phyloP scores from a whole-genome alignment of 2,797 vertebrate species.

The Rhynchotus rufescens region DNA sequence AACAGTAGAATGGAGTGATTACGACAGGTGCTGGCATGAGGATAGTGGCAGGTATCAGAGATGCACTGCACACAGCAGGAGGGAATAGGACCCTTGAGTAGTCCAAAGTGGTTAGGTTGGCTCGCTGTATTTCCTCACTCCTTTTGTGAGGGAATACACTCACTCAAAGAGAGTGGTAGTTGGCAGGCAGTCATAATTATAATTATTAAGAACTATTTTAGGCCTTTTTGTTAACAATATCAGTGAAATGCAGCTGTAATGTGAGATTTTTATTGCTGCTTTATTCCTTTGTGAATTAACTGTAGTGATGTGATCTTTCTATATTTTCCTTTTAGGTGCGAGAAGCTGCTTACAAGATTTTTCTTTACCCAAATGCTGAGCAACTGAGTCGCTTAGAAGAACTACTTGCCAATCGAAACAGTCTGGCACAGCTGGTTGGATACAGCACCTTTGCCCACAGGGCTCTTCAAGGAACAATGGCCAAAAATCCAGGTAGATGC shows the following conservation, averaged over 20 bases:
- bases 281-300: not conserved
- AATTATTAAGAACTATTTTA: not conserved
- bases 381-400: slow-evolving; percentile 89
- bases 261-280: not conserved
- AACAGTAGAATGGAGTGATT: not conserved
- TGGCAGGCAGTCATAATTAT: not conserved
- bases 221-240: not conserved
- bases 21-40: not conserved
- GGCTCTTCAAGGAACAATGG: slow-evolving; percentile 95
- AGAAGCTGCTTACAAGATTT: slow-evolving; percentile 96
- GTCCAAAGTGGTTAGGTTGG: not conserved
- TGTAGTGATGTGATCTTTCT: not conserved
- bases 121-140: not conserved
- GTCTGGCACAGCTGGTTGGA: slow-evolving; percentile 91
- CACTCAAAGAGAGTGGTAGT: not conserved
- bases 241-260: not conserved
- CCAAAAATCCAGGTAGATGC: slow-evolving; percentile 89
- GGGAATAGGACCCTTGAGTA: not conserved
- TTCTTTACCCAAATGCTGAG: slow-evolving; percentile 88
- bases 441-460: slow-evolving; percentile 92
- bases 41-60: not conserved
- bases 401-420: slow-evolving; percentile 87
- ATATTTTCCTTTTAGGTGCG: slow-evolving; percentile 83
- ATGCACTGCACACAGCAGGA: not conserved
- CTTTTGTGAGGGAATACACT: too few relatives aligned